phyloP scores from a whole-genome alignment of 2,113 vertebrate species.

The Takifugu bimaculatus region DNA sequence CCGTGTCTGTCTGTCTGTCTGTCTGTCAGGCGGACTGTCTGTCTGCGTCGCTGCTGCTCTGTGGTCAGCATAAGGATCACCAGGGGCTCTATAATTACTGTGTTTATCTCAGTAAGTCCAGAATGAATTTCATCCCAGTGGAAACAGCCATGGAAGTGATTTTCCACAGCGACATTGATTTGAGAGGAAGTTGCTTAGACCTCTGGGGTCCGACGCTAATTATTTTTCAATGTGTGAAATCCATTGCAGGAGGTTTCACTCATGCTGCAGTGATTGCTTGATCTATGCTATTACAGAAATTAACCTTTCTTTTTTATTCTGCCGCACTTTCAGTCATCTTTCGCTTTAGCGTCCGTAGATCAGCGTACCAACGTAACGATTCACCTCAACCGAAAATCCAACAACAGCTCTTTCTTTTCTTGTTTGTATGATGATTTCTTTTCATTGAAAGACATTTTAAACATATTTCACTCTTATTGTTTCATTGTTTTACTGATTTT shows the following conservation, averaged over 20 bases:
- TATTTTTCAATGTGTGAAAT: conserved; percentile 50
- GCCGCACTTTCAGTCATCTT: conserved; percentile 10
- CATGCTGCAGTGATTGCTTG: conserved; percentile 24
- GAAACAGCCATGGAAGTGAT: conserved; percentile 53
- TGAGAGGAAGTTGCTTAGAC: not conserved
- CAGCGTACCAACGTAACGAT: too few relatives aligned
- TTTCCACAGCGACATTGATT: conserved; percentile 31
- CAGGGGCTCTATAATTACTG: conserved; percentile 45
- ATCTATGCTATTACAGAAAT: conserved; percentile 29
- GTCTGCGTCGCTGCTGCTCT: conserved; percentile 23
- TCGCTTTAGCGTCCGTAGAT: not conserved
- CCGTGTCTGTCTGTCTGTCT: conserved; percentile 21
- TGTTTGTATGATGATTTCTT: too few relatives aligned
- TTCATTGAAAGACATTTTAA: too few relatives aligned
- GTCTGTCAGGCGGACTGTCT: conserved; percentile 16
- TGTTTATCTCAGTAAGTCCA: conserved; percentile 49
- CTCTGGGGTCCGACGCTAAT: conserved; percentile 45
- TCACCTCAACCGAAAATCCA: too few relatives aligned
- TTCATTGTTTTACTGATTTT: too few relatives aligned
- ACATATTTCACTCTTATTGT: too few relatives aligned
- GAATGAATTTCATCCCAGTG: conserved; percentile 51
- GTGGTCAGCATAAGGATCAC: conserved; percentile 39
- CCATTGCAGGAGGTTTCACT: conserved; percentile 31
- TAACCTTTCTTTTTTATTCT: conserved; percentile 13
- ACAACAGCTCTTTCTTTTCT: too few relatives aligned